phyloP scores from a whole-genome alignment of 2,797 vertebrate species.

The Emydoidea blandingii region DNA sequence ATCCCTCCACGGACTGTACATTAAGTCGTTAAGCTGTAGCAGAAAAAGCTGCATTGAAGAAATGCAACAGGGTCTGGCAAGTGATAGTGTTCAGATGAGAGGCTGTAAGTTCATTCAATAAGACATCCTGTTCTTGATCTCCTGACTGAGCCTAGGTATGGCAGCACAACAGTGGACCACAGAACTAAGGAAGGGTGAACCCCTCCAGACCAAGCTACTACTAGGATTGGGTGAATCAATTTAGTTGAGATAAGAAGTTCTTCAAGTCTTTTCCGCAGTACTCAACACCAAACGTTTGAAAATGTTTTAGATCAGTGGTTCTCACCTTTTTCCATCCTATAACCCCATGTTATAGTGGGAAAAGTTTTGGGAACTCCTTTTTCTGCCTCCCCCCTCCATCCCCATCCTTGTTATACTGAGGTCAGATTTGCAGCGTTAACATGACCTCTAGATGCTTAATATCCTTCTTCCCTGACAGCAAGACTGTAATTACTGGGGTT shows the following conservation, averaged over 20 bases:
- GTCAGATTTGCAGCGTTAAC: slow-evolving; percentile 5
- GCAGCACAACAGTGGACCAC: background rate
- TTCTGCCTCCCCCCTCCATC: background rate
- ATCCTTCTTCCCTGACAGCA: slow-evolving; percentile 44
- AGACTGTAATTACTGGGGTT: slow-evolving; percentile 53
- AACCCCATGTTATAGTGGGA: slow-evolving; percentile 47
- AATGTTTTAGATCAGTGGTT: slow-evolving; percentile 55
- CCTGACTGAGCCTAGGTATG: background rate
- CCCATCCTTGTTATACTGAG: background rate
- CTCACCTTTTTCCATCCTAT: slow-evolving; percentile 40
- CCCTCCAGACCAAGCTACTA: slow-evolving; percentile 34
- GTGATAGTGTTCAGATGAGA: slow-evolving; percentile 10
- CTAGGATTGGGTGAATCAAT: slow-evolving; percentile 38
- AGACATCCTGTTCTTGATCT: background rate
- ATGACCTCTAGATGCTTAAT: slow-evolving; percentile 51
- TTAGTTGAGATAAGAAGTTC: slow-evolving; percentile 44
- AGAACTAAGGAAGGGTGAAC: background rate
- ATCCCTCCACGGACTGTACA: slow-evolving; percentile 19
- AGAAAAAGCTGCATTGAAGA: slow-evolving; percentile 38
- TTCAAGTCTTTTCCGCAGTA: slow-evolving; percentile 9
- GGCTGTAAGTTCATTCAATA: background rate
- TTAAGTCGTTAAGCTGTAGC: background rate
- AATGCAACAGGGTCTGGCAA: background rate
- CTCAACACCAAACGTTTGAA: background rate
- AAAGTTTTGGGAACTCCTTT: slow-evolving; percentile 21